phyloP scores from a whole-genome alignment of 2,113 vertebrate genomes.

The Triplophysa siluroides region DNA sequence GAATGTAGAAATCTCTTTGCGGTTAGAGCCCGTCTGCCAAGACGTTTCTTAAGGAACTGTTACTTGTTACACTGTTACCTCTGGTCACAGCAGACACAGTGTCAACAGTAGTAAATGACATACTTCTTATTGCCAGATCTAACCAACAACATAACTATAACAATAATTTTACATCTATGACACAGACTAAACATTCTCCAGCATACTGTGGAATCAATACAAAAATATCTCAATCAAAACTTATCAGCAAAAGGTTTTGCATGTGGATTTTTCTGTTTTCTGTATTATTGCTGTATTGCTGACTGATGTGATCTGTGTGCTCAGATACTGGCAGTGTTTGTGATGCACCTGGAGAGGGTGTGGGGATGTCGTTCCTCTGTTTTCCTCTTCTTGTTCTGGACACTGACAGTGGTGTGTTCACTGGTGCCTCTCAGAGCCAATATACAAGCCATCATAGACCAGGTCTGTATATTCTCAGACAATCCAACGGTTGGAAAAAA shows the following conservation, averaged over 20 bases:
- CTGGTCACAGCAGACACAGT: constrained; percentile 43
- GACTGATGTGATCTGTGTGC: not conserved
- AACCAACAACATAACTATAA: constrained; percentile 7
- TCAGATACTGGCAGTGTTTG: constrained; percentile 69
- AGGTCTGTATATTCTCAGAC: constrained; percentile 68
- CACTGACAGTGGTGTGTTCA: constrained; percentile 72
- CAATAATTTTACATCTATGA: not conserved
- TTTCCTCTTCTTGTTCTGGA: constrained; percentile 82
- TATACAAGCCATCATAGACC: constrained; percentile 65
- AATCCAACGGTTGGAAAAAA: too few species aligned
- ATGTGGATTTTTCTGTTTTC: not conserved
- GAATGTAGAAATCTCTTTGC: constrained; percentile 4
- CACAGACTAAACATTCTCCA: constrained; percentile 35
- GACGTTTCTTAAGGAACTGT: constrained; percentile 8
- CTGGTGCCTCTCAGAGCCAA: constrained; percentile 65
- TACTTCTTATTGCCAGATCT: not conserved
- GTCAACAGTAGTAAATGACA: constrained; percentile 33
- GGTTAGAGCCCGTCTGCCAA: constrained; percentile 3
- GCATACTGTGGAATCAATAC: not conserved
- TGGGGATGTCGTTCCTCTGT: constrained; percentile 79
- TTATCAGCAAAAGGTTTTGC: too few species aligned
- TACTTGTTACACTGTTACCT: constrained; percentile 35
- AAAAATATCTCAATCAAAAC: too few species aligned
- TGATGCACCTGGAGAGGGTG: constrained; percentile 80
- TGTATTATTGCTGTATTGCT: not conserved